Conservation (phyloP, 2,797 vertebrate species). For the Poeciliopsis turneri region DNA sequence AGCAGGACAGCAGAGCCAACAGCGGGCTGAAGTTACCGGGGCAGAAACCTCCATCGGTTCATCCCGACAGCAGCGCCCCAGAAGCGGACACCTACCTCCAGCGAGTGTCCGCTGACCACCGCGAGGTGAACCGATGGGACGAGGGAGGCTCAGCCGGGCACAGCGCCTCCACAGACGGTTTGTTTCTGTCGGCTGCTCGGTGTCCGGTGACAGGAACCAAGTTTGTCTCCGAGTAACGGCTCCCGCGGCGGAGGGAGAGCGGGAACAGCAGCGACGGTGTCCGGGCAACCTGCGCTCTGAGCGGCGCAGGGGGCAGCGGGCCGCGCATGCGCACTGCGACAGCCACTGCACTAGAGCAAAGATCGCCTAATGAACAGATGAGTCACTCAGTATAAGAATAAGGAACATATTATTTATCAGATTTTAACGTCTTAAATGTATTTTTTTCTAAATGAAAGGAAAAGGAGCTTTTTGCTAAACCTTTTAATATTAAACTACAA, state of each 20-base stretch:
- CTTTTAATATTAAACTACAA: neutral
- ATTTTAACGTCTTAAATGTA: neutral
- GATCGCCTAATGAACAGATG: constrained; percentile 31
- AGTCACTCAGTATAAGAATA: neutral
- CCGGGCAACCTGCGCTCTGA: constrained; percentile 44
- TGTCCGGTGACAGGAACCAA: constrained; percentile 4
- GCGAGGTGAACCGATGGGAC: constrained; percentile 1
- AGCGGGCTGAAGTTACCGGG: constrained; percentile 21
- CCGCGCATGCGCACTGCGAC: constrained; percentile 49
- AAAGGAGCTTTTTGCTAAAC: neutral
- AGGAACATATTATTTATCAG: neutral
- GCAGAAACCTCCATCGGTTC: neutral
- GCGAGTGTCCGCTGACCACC: constrained; percentile 15
- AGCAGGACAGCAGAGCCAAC: neutral
- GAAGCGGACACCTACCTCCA: constrained; percentile 58
- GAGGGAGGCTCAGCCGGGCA: neutral
- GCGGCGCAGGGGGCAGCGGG: neutral
- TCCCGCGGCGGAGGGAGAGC: constrained; percentile 28
- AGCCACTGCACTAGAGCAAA: constrained; percentile 49
- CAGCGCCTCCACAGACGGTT: constrained; percentile 13
- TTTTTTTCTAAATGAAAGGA: neutral
- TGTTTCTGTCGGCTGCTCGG: neutral
- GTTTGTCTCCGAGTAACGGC: constrained; percentile 38
- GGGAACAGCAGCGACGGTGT: constrained; percentile 1
- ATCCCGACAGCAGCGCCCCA: constrained; percentile 12